Evolutionary conservation across 2,797 vertebrate genomes (phyloP), one percentile per base, ranked within the genome.

Genomic region (Xyrichtys novacula): DNA sequence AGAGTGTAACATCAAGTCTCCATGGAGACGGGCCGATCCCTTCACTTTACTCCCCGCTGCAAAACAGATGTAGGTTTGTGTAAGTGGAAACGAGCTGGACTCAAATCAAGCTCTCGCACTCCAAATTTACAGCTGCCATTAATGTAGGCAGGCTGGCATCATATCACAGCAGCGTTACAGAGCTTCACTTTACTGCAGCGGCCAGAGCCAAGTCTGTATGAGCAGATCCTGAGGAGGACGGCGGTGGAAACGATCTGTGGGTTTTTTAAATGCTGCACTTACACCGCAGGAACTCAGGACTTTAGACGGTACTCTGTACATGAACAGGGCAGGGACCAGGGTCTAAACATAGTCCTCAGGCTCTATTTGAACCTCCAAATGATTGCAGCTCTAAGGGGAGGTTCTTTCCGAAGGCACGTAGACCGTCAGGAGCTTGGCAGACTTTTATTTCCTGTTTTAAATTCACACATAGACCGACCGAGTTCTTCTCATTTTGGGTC

Each of bases 1-100:
- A 68, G 81, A 62, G 85, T 80, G 84, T 81, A 78, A 89, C 85
- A 82, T 77, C 28, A 31, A 31, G 72, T 86, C 85, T 86, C 87
- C 20, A 36, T 50, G 69, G 88, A 86, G 81, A 78, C 47, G 0
- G 36, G 61, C 64, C 66, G 34, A 46, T 48, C 42, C 58, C 39
- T 64, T 20, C 63, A 28, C 65, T 69, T 76, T 60, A 60, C 57
- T 65, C 61, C 26, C 17, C n/a, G 44, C 64, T 67, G 57, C 65
- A 76, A 79, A 76, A 74, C 46, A 70, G 68, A 79, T 75, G 63
- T 62, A 62, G 59, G 56, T 68, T 83, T 84, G 61, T 77, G 39
- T 73, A 62, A 58, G 56, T 69, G 25, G 43, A 61, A 64, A 53
- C 34, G 43, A 70, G 23, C 29, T 75, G 71, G 76, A 68, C 47